Evolutionary conservation across 2,113 vertebrate species (phyloP).

Genomic region (Gnathonemus longibarbis): DNA sequence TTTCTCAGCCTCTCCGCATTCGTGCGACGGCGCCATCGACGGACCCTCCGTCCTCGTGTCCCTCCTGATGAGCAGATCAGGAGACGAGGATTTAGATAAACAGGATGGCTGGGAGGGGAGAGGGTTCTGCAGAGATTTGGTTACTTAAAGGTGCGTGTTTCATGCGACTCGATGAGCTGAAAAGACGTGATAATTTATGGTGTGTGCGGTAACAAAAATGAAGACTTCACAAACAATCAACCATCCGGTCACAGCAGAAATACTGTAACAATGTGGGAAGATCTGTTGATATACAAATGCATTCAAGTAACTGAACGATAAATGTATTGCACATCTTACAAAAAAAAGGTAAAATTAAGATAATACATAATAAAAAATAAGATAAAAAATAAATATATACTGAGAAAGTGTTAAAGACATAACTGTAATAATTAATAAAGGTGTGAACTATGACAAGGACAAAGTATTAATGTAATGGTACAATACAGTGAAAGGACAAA

Average conservation of each 20-base stretch:
- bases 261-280: neutral
- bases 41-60: constrained; percentile 61
- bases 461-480: neutral
- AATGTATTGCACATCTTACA: neutral
- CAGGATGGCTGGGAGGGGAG: neutral
- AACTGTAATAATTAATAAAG: neutral
- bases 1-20: constrained; percentile 70
- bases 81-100: constrained; percentile 21
- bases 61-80: constrained; percentile 64
- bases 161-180: neutral
- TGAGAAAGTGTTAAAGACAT: neutral
- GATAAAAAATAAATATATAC: neutral
- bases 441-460: neutral
- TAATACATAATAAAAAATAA: neutral
- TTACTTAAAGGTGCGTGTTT: neutral
- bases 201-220: neutral
- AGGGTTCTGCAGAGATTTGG: constrained; percentile 34
- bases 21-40: constrained; percentile 72
- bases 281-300: neutral
- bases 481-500: neutral
- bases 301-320: neutral
- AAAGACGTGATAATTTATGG: neutral
- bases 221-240: neutral
- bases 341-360: neutral
- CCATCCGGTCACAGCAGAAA: neutral